Conservation (phyloP, 2,797 vertebrate species). For the Falco rusticolus region DNA sequence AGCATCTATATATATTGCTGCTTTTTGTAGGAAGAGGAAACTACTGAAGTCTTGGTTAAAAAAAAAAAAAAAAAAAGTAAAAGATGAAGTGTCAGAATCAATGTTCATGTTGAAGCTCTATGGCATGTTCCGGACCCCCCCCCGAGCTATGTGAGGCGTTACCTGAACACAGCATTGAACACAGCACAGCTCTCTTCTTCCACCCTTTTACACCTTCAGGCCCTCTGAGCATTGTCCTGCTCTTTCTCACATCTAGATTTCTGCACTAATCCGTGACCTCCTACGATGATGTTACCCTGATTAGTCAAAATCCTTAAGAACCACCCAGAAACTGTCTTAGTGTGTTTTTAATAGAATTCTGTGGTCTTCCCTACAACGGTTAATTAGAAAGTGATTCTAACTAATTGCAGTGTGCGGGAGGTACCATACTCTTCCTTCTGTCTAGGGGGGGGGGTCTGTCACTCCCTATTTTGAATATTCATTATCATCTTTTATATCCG, state of each 20-base stretch:
- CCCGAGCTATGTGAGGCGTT: background rate
- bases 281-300: background rate
- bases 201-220: background rate
- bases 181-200: background rate
- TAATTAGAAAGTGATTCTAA: slow-evolving; percentile 47
- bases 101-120: background rate
- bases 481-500: slow-evolving; percentile 63
- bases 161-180: background rate
- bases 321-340: background rate
- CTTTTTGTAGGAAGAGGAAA: background rate
- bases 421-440: slow-evolving; percentile 30
- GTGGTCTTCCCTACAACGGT: background rate
- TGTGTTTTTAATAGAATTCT: background rate
- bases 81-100: background rate
- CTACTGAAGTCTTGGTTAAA: background rate
- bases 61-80: background rate
- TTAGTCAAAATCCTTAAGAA: slow-evolving; percentile 1
- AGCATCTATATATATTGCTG: background rate
- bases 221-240: background rate
- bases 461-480: slow-evolving; percentile 65
- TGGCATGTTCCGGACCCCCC: background rate
- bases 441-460: slow-evolving; percentile 26
- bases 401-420: slow-evolving; percentile 40
- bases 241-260: background rate
- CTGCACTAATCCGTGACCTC: background rate